A percentile compares a stretch with the other conserved stretches of the same genome.
Conservation (phyloP, 1,140 invertebrate species). For the Scaptomyza graminum region DNA sequence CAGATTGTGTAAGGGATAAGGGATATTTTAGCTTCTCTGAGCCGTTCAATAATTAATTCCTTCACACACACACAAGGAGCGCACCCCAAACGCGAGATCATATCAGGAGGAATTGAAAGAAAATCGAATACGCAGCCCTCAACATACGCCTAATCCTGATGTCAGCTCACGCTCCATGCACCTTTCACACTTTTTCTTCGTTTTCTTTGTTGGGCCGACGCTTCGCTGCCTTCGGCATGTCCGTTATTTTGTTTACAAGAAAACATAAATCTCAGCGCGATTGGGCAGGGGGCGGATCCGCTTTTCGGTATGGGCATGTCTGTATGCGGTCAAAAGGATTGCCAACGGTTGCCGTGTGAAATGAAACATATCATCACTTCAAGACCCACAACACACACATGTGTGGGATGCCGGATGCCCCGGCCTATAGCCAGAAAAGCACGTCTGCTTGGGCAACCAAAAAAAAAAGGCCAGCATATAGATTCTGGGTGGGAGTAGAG, state of each 20-base stretch:
- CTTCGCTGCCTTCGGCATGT: slow-evolving; percentile 61
- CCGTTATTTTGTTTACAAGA: slow-evolving; percentile 82
- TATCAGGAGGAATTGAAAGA: slow-evolving; percentile 50
- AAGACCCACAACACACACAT: slow-evolving; percentile 43
- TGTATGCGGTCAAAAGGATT: slow-evolving; percentile 79
- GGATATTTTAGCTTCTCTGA: slow-evolving; percentile 31
- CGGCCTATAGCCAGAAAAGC: slow-evolving; percentile 29
- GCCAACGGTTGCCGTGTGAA: slow-evolving; percentile 72
- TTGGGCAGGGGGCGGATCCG: slow-evolving; percentile 24
- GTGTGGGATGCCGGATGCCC: slow-evolving; percentile 45
- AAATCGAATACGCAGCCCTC: slow-evolving; percentile 68
- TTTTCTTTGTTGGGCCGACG: not conserved
- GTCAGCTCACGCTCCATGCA: slow-evolving; percentile 47
- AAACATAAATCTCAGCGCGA: slow-evolving; percentile 75
- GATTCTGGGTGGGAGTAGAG: not conserved
- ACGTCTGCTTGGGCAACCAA: slow-evolving; percentile 31
- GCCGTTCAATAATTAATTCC: slow-evolving; percentile 72
- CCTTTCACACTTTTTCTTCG: not conserved
- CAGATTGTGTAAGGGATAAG: slow-evolving; percentile 1
- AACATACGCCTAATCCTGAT: slow-evolving; percentile 66
- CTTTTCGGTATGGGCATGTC: slow-evolving; percentile 48
- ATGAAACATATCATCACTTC: slow-evolving; percentile 80
- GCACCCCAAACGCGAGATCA: slow-evolving; percentile 22
- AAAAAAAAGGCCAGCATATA: slow-evolving; percentile 43
- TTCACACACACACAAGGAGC: slow-evolving; percentile 6